Conservation (phyloP, 1,140 invertebrate species). For the Papilio xuthus region DNA sequence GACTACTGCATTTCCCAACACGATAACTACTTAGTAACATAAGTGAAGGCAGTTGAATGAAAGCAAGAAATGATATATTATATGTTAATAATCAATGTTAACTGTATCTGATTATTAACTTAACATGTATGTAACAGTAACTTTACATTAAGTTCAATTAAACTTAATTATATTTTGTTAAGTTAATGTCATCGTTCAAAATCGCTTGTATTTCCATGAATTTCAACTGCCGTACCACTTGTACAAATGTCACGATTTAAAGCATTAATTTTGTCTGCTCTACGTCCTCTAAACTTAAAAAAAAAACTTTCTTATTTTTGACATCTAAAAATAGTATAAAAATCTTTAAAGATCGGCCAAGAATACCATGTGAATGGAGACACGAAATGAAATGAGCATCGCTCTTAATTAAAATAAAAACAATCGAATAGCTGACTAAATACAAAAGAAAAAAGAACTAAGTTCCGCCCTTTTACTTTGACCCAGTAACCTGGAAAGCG, state of each 20-base stretch:
- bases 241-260: too few relatives aligned
- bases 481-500: background rate
- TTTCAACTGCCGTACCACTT: too few relatives aligned
- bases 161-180: background rate
- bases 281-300: too few relatives aligned
- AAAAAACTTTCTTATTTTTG: background rate
- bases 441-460: constrained; percentile 1
- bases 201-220: background rate
- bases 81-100: constrained; percentile 8
- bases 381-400: background rate
- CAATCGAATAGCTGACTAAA: constrained; percentile 3
- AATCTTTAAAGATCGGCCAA: background rate
- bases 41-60: background rate
- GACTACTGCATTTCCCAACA: background rate
- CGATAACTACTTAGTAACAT: background rate
- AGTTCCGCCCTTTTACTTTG: constrained; percentile 14
- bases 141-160: background rate
- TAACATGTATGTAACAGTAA: background rate
- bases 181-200: background rate
- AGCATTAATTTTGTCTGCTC: too few relatives aligned
- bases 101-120: constrained; percentile 2
- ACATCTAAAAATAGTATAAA: background rate
- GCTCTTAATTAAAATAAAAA: constrained; percentile 25
- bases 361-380: background rate
- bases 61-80: constrained; percentile 4